Evolutionary conservation across 2,888 invertebrate genomes (phyloP), one percentile per base, ranked within the genome.

Genomic region (Alloscopus bannaensis): DNA sequence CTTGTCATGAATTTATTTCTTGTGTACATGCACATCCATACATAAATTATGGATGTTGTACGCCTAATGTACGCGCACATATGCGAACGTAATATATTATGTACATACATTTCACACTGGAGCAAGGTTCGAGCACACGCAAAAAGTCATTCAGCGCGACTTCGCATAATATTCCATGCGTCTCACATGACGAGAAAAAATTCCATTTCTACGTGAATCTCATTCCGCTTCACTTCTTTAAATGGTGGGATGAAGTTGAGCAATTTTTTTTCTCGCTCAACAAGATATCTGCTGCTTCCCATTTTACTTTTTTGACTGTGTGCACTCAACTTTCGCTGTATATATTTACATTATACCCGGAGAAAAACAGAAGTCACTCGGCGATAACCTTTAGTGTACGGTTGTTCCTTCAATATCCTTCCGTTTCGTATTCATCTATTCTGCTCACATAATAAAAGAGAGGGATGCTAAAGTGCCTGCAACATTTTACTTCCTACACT

Each of bases 191-290:
- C 29, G 47, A 1, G 50, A 47, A 65, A 47, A 42, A 65, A 65
- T 65, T 65, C 50, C 65, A 47, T 50, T 65, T 31, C 50, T 65
- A 65, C 65, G 65, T 65, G 65, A 50, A 65, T 65, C 65, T 65
- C 65, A 65, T 65, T 65, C 65, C 65, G 18, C 65, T 47, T 65
- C 50, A 50, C 47, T 65, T 47, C 40, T 50, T 50, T 65, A 47
- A 47, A 65, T 47, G 65, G 47, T 65, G 26, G 47, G 50, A 47
- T 65, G 50, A 31, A 65, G 65, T 16, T 65, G 42, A 50, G 65
- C 65, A 45, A 65, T 65, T 47, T 65, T 18, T 47, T 65, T 50
- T 47, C 36, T 13, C 13, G 8, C 8, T 6, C 13, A 36, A 36
- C 4, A 65, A 65, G 40, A 62, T 62, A 45, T 42, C 24, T 24